Percentiles rank a stretch among this genome's conserved stretches.
These are phyloP conservation scores for Rhabdornis inornatus DNA, from an alignment of 2,113 vertebrate species.

Conservation along the genomic window DNA sequence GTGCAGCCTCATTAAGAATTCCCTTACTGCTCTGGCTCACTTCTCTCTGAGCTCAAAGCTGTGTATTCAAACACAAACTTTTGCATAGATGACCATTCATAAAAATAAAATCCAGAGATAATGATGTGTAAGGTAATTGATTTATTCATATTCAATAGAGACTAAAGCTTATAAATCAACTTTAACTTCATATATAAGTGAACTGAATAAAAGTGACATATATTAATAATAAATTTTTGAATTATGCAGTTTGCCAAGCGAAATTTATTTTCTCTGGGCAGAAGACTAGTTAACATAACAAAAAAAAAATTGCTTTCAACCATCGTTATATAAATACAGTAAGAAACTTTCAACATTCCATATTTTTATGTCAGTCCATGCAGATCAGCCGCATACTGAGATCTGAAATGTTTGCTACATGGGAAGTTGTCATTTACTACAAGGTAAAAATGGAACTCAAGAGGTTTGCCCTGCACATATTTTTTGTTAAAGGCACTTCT, in stretches of 20 bases:
- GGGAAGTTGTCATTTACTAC: neutral
- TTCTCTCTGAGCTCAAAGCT: neutral
- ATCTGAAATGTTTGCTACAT: neutral
- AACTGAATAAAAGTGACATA: neutral
- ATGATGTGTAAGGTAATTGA: neutral
- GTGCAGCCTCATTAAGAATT: neutral
- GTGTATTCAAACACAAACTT: neutral
- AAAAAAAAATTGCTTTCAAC: neutral
- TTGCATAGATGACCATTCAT: neutral
- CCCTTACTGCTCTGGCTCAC: neutral
- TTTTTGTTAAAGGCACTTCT: neutral
- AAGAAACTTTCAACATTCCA: neutral
- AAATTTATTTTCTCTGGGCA: neutral
- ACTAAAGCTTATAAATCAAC: neutral
- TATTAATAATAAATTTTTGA: neutral
- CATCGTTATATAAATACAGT: neutral
- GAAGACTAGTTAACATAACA: neutral
- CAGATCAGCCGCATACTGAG: neutral
- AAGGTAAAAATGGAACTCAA: neutral
- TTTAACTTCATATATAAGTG: neutral
- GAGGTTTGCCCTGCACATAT: neutral
- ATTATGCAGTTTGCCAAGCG: neutral
- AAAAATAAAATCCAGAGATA: neutral
- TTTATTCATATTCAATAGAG: neutral
- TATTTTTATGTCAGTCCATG: neutral